phyloP scores from a whole-genome alignment of 2,797 vertebrate species.

The Linurgus olivaceus region DNA sequence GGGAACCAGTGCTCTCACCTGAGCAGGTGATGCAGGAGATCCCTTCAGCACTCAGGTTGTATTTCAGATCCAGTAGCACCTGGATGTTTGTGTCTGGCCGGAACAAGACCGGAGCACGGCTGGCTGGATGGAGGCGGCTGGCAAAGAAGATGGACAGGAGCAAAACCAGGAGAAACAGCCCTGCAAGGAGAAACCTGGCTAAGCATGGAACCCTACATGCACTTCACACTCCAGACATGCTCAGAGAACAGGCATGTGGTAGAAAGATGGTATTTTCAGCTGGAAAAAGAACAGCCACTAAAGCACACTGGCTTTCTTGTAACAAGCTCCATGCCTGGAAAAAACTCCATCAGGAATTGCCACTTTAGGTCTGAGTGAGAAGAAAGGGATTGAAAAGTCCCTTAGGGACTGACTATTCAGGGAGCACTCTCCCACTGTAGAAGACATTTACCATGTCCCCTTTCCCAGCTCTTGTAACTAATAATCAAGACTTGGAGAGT shows the following conservation, averaged over 20 bases:
- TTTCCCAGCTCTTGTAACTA: background rate
- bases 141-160: conserved; percentile 89
- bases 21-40: conserved; percentile 97
- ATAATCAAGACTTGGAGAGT: background rate
- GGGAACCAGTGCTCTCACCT: conserved; percentile 76
- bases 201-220: background rate
- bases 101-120: conserved; percentile 93
- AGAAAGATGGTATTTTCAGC: background rate
- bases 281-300: background rate
- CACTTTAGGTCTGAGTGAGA: background rate
- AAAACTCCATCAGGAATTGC: background rate
- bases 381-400: background rate
- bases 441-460: background rate
- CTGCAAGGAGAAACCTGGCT: conserved; percentile 65
- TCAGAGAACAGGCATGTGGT: background rate
- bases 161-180: conserved; percentile 85
- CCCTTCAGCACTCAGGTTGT: conserved; percentile 95
- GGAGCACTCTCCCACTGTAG: background rate
- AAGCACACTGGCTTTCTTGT: background rate
- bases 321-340: background rate
- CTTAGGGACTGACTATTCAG: background rate
- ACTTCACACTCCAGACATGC: too few relatives aligned
- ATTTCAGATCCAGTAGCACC: conserved; percentile 91
- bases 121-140: conserved; percentile 89
- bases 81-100: conserved; percentile 95